A percentile compares a stretch with the other conserved stretches of the same genome.
phyloP scores from a whole-genome alignment of 2,888 invertebrate genomes.

The Myopa tessellatipennis region DNA sequence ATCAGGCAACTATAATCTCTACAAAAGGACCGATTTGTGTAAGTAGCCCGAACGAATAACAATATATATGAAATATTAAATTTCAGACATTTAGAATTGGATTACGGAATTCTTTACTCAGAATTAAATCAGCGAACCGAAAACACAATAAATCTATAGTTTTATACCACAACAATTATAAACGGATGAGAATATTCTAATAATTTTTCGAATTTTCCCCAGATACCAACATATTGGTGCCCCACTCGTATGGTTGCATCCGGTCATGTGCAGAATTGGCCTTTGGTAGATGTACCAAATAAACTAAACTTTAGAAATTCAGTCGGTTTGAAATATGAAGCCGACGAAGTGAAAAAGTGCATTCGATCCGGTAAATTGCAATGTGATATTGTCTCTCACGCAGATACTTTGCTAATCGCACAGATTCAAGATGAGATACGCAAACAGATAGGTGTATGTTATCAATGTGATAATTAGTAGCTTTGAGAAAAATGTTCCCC shows the following conservation, averaged over 20 bases:
- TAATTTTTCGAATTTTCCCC: neutral
- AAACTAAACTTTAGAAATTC: conserved; percentile 76
- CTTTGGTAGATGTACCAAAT: conserved; percentile 72
- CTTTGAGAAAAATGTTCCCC: neutral
- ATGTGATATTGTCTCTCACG: conserved; percentile 74
- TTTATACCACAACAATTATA: no score
- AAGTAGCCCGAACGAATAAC: conserved; percentile 36
- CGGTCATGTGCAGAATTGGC: conserved; percentile 70
- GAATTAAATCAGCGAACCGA: no score
- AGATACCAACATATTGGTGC: conserved; percentile 75
- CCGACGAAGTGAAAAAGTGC: conserved; percentile 78
- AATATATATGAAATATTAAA: no score
- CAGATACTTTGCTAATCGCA: conserved; percentile 75
- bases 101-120: neutral
- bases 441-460: conserved; percentile 76
- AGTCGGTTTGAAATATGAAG: conserved; percentile 79
- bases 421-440: conserved; percentile 78
- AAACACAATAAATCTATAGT: no score
- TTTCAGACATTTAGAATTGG: no score
- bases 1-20: conserved; percentile 54
- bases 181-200: no score
- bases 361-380: conserved; percentile 75
- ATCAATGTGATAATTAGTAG: conserved; percentile 49
- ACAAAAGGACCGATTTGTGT: conserved; percentile 55
- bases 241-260: conserved; percentile 69